Evolutionary conservation across 2,113 vertebrate genomes (phyloP).

Genomic region (Myiopsitta monachus): DNA sequence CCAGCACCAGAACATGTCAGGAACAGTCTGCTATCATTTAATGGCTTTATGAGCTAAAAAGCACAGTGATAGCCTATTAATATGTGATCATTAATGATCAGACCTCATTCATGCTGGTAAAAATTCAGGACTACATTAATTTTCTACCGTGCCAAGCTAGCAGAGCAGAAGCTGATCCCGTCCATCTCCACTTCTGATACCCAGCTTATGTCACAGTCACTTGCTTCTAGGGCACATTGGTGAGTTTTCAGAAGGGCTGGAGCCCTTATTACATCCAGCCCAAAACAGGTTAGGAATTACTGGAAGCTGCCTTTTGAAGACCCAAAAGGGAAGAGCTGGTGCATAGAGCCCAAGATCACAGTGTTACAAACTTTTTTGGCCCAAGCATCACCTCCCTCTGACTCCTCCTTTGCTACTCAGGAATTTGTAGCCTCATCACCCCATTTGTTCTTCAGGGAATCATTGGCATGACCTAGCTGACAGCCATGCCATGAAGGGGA

Average conservation of each 20-base stretch:
- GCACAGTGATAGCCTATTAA: not conserved
- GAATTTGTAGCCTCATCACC: not conserved
- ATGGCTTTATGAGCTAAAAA: not conserved
- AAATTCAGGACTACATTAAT: not conserved
- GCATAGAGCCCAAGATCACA: not conserved
- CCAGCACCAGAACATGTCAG: not conserved
- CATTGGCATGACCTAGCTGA: accelerated
- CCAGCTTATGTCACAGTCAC: not conserved
- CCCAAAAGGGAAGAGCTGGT: not conserved
- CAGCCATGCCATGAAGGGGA: not conserved
- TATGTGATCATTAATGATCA: not conserved
- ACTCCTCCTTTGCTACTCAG: not conserved
- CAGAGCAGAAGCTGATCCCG: not conserved
- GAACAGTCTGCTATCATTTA: not conserved
- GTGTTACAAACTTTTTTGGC: not conserved
- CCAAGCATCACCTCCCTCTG: not conserved
- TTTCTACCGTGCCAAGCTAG: not conserved
- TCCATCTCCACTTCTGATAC: not conserved
- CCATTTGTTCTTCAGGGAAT: not conserved
- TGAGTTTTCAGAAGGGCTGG: not conserved
- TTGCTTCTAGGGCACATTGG: not conserved
- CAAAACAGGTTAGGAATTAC: not conserved
- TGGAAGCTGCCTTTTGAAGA: not conserved
- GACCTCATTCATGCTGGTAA: not conserved
- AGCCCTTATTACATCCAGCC: not conserved